phyloP scores from a whole-genome alignment of 2,113 vertebrate genomes.

The Lasiurus borealis region DNA sequence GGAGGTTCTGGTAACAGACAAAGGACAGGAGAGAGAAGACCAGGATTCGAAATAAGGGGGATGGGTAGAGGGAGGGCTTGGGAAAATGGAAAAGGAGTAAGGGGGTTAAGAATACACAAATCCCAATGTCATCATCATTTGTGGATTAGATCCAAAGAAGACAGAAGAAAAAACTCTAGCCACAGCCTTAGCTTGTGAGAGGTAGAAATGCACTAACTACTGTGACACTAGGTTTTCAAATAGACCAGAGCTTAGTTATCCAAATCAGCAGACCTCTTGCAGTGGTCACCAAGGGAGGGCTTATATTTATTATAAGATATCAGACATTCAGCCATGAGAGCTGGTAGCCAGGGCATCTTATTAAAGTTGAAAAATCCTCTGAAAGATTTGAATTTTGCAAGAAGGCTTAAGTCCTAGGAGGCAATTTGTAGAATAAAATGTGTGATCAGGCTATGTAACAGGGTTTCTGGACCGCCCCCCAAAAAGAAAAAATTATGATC shows the following conservation, averaged over 20 bases:
- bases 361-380: background rate
- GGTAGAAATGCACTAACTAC: background rate
- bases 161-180: background rate
- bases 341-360: background rate
- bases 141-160: conserved; percentile 18
- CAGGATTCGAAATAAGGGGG: background rate
- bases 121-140: background rate
- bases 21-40: background rate
- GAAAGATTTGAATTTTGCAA: background rate
- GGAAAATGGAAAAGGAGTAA: background rate
- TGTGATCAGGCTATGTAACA: background rate
- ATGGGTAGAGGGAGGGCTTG: background rate
- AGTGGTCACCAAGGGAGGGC: background rate
- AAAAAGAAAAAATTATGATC: background rate
- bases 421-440: background rate
- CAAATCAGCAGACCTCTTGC: background rate
- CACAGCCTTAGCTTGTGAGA: background rate
- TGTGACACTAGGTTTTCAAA: background rate
- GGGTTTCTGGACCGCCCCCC: background rate
- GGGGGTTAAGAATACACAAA: background rate
- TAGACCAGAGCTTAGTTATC: background rate
- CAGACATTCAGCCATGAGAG: background rate
- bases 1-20: background rate
- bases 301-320: background rate
- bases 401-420: background rate